phyloP scores from a whole-genome alignment of 2,797 vertebrate species.

The Argya squamiceps region DNA sequence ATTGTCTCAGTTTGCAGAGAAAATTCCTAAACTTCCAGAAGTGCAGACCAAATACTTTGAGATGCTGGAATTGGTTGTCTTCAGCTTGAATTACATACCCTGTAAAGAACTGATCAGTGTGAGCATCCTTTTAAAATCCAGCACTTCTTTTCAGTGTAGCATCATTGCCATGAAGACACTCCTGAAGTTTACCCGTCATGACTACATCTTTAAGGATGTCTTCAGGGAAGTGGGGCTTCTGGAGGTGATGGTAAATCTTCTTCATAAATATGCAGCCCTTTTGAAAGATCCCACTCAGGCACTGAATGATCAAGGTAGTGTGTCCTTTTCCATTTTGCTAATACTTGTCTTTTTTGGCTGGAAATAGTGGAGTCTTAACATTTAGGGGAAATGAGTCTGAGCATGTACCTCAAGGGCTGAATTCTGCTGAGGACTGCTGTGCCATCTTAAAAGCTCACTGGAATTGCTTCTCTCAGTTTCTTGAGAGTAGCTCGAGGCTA shows the following conservation, averaged over 20 bases:
- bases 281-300: conserved; percentile 92
- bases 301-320: conserved; percentile 87
- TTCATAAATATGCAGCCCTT: conserved; percentile 96
- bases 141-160: conserved; percentile 90
- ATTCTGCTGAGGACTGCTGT: neutral
- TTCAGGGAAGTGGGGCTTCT: conserved; percentile 96
- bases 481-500: neutral
- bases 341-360: neutral
- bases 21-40: conserved; percentile 90
- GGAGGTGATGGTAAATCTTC: conserved; percentile 96
- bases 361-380: neutral
- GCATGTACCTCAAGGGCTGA: neutral
- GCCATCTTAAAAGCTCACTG: neutral
- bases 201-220: conserved; percentile 95
- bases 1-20: conserved; percentile 93
- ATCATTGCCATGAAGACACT: conserved; percentile 90
- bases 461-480: neutral
- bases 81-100: conserved; percentile 96
- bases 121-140: conserved; percentile 94
- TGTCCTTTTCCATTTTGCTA: neutral
- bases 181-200: conserved; percentile 90
- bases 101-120: conserved; percentile 98
- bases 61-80: conserved; percentile 94
- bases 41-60: conserved; percentile 95
- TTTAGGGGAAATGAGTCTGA: neutral